These are phyloP conservation scores for Balearica regulorum DNA, from an alignment of 2,797 vertebrate species.

Conservation along the genomic window DNA sequence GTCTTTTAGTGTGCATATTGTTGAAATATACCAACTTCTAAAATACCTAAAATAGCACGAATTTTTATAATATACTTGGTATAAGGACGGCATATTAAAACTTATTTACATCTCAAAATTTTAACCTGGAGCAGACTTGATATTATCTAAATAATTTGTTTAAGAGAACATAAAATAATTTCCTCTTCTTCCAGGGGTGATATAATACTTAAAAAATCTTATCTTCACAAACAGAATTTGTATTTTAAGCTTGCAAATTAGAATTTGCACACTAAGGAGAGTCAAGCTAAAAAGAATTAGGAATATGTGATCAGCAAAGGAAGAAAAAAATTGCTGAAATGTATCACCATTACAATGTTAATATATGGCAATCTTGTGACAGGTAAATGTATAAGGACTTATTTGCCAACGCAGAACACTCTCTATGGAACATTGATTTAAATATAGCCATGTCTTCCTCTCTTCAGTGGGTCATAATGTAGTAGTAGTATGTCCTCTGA, in stretches of 20 bases:
- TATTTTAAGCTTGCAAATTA: slow-evolving; percentile 50
- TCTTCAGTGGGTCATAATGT: slow-evolving; percentile 36
- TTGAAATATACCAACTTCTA: neutral
- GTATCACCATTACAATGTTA: neutral
- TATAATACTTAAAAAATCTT: slow-evolving; percentile 21
- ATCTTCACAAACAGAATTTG: slow-evolving; percentile 28
- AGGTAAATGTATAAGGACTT: slow-evolving; percentile 35
- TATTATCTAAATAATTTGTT: slow-evolving; percentile 42
- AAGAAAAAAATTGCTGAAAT: slow-evolving; percentile 30
- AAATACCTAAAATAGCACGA: neutral
- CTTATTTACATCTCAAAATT: neutral
- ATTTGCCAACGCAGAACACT: slow-evolving; percentile 3
- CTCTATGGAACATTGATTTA: slow-evolving; percentile 48
- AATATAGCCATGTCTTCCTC: neutral
- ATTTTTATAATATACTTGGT: neutral
- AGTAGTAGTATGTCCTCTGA: slow-evolving; percentile 27
- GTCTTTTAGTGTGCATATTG: neutral
- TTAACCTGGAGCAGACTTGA: slow-evolving; percentile 1
- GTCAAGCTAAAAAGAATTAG: neutral
- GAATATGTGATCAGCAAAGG: slow-evolving; percentile 3
- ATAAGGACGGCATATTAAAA: slow-evolving; percentile 1
- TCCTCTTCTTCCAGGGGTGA: neutral
- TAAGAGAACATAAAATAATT: neutral
- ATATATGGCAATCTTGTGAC: slow-evolving; percentile 30
- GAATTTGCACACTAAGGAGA: slow-evolving; percentile 3